A percentile compares a stretch with the other conserved stretches of the same genome.
Evolutionary conservation across 2,888 invertebrate species (phyloP).

Genomic region (Synanthedon vespiformis): DNA sequence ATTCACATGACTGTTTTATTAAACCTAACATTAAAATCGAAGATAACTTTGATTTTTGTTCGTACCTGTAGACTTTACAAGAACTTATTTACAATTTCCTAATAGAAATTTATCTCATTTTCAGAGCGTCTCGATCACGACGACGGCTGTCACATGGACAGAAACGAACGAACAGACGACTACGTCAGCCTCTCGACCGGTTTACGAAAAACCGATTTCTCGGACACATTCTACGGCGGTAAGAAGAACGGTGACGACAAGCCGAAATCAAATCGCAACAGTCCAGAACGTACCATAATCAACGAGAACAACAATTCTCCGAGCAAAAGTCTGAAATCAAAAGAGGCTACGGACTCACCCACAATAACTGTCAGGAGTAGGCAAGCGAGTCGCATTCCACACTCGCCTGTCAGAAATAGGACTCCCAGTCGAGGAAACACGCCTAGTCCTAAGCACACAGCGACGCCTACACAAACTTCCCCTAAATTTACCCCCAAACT

Average conservation of each 20-base stretch:
- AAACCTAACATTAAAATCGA: too few relatives aligned
- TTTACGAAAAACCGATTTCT: slow-evolving; percentile 77
- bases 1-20: neutral
- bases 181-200: slow-evolving; percentile 78
- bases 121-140: slow-evolving; percentile 75
- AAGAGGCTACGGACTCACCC: slow-evolving; percentile 48
- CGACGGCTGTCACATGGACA: slow-evolving; percentile 54
- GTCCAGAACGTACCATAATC: slow-evolving; percentile 52
- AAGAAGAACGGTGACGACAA: slow-evolving; percentile 55
- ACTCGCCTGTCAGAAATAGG: slow-evolving; percentile 50
- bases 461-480: slow-evolving; percentile 47
- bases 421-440: slow-evolving; percentile 50
- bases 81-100: neutral
- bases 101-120: slow-evolving; percentile 15
- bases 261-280: slow-evolving; percentile 49
- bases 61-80: neutral
- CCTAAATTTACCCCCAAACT: slow-evolving; percentile 49
- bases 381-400: slow-evolving; percentile 58
- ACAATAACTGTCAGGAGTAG: slow-evolving; percentile 48
- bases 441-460: slow-evolving; percentile 55
- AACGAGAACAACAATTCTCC: slow-evolving; percentile 53
- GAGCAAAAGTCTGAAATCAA: slow-evolving; percentile 47
- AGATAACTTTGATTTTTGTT: too few relatives aligned
- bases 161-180: slow-evolving; percentile 54
- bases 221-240: slow-evolving; percentile 71